These are phyloP conservation scores for Vombatus ursinus DNA, from an alignment of 2,113 vertebrate species.

Conservation along the genomic window DNA sequence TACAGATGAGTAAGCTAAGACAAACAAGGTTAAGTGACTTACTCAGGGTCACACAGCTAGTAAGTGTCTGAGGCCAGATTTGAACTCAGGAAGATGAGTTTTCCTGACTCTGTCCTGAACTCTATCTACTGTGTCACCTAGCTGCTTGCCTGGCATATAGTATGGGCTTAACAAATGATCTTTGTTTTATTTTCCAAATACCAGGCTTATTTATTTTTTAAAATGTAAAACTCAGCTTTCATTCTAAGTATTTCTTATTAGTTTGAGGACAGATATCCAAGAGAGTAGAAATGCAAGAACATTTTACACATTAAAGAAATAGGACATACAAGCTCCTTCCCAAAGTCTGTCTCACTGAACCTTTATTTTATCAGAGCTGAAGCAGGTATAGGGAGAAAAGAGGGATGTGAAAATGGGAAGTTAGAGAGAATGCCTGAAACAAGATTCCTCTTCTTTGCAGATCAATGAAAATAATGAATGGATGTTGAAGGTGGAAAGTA, in stretches of 20 bases:
- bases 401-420: constrained; percentile 23
- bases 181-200: not conserved
- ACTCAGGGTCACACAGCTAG: not conserved
- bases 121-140: not conserved
- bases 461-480: constrained; percentile 60
- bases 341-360: not conserved
- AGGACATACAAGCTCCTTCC: not conserved
- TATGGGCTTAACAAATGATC: not conserved
- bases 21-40: not conserved
- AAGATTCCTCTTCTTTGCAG: constrained; percentile 54
- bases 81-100: not conserved
- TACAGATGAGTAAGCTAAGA: not conserved
- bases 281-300: constrained; percentile 5
- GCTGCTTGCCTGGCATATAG: not conserved
- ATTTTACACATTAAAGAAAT: not conserved
- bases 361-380: constrained; percentile 2
- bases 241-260: not conserved
- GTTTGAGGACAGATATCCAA: not conserved
- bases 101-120: not conserved
- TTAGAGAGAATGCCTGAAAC: not conserved
- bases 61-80: not conserved
- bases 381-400: not conserved
- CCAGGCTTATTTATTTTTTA: not conserved
- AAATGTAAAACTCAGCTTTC: not conserved
- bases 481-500: constrained; percentile 21